Evolutionary conservation across 2,797 vertebrate genomes (phyloP), one percentile per base, ranked within the genome.

Genomic region (Oreochromis grahami): DNA sequence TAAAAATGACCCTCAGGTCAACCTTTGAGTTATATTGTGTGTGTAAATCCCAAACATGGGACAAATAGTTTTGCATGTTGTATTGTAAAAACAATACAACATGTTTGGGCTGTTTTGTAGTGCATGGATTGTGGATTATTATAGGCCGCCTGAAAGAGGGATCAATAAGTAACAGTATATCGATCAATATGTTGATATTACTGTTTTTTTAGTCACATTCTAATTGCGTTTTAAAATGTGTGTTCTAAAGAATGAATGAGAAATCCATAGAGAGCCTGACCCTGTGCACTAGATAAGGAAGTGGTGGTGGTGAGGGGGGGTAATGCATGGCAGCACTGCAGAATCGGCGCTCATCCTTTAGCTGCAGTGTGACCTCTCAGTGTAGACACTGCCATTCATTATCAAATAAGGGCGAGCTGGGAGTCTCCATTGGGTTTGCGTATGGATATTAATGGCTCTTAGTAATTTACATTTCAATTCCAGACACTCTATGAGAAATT

Each of bases 391-490:
- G 13, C 48, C 70, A 86, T 86, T 87, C 83, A 84, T 92, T 87
- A 88, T 91, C 80, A 88, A 90, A 87, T 82, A 78, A 74, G 74
- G 32, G 36, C 43, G 68, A 81, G 58, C 26, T 15, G 9, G 21
- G 8, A 2, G 45, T 82, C 82, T 48, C 79, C 51, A 2, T 21
- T 55, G 82, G 79, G 79, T 87, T 84, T 92, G 60, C 63, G 65
- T 85, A 86, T 85, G 76, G 87, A 85, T 92, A 90, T 89, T 78
- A 91, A 87, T 88, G 79, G 32, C 72, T 82, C 29, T 79, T 53
- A 65, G 83, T 89, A 50, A 94, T 94, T 92, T 91, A 87, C 88
- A 93, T 93, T 90, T 92, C 87, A 92, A 82, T 90, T 90, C 55
- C 76, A 81, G 52, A 36, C 51, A 79, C 56, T 60, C n/a, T 79